A percentile compares a stretch with the other conserved stretches of the same genome.
Conservation (phyloP, 2,888 invertebrate species). For the Eupithecia vulgata region DNA sequence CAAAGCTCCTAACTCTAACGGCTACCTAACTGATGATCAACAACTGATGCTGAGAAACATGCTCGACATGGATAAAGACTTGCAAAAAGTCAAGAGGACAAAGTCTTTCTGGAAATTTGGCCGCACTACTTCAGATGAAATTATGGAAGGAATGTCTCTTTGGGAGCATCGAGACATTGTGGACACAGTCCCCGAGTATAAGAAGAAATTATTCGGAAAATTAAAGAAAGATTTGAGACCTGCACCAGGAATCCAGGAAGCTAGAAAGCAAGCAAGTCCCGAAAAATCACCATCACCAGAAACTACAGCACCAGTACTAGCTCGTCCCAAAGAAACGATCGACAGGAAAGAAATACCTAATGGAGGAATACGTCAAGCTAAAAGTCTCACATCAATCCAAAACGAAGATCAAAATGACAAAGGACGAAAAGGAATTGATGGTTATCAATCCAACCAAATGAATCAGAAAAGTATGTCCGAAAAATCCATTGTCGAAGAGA, state of each 20-base stretch:
- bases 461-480: slow-evolving; percentile 78
- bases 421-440: slow-evolving; percentile 58
- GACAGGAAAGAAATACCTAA: slow-evolving; percentile 75
- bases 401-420: slow-evolving; percentile 71
- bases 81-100: slow-evolving; percentile 89
- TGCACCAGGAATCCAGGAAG: slow-evolving; percentile 72
- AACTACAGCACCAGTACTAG: slow-evolving; percentile 61
- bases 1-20: slow-evolving; percentile 64
- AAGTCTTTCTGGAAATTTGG: slow-evolving; percentile 95
- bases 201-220: slow-evolving; percentile 77
- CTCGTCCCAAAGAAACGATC: slow-evolving; percentile 74
- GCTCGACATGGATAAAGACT: slow-evolving; percentile 84
- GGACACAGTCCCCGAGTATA: slow-evolving; percentile 85
- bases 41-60: slow-evolving; percentile 79
- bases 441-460: slow-evolving; percentile 66
- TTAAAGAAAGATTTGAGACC: slow-evolving; percentile 75
- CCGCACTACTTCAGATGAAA: slow-evolving; percentile 88
- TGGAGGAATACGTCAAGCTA: slow-evolving; percentile 78
- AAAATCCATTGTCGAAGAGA: slow-evolving; percentile 75
- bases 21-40: slow-evolving; percentile 83
- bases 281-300: slow-evolving; percentile 62
- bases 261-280: slow-evolving; percentile 59
- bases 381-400: slow-evolving; percentile 78
- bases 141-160: slow-evolving; percentile 93
- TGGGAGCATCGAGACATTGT: slow-evolving; percentile 94